Conservation (phyloP, 2,113 vertebrate genomes). For the Rhabdomys dilectus region DNA sequence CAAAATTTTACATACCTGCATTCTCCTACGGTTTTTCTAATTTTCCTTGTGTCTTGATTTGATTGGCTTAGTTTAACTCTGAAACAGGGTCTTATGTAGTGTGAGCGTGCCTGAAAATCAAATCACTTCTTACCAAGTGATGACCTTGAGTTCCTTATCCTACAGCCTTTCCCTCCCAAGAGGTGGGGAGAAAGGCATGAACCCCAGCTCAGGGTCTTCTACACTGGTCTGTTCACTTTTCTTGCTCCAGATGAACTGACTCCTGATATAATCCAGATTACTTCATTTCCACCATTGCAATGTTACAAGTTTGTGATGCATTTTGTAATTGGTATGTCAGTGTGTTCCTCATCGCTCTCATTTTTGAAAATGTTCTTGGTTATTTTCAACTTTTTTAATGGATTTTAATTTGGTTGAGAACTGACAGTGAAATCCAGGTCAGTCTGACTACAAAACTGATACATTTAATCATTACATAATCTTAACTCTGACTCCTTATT, state of each 20-base stretch:
- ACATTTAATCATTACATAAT: neutral
- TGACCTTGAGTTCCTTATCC: neutral
- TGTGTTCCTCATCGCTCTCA: neutral
- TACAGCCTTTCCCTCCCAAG: neutral
- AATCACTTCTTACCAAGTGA: neutral
- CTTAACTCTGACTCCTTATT: neutral
- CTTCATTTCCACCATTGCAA: neutral
- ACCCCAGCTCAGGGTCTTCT: neutral
- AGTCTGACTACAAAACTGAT: neutral
- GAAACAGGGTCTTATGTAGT: neutral
- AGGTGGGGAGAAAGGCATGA: neutral
- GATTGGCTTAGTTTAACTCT: neutral
- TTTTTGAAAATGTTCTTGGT: neutral
- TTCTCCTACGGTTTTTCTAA: neutral
- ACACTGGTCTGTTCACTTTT: neutral
- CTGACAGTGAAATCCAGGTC: conserved; percentile 30
- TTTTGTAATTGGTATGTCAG: neutral
- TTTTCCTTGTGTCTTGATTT: neutral
- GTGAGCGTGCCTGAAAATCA: neutral
- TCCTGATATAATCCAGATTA: neutral
- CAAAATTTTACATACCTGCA: neutral
- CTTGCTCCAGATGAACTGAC: neutral
- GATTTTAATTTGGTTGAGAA: conserved; percentile 11
- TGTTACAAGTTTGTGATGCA: neutral
- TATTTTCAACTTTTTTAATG: conserved; percentile 6